Base-by-base conservation (phyloP, 2,888 invertebrate genomes). In the Isoperla grammatica region DNA sequence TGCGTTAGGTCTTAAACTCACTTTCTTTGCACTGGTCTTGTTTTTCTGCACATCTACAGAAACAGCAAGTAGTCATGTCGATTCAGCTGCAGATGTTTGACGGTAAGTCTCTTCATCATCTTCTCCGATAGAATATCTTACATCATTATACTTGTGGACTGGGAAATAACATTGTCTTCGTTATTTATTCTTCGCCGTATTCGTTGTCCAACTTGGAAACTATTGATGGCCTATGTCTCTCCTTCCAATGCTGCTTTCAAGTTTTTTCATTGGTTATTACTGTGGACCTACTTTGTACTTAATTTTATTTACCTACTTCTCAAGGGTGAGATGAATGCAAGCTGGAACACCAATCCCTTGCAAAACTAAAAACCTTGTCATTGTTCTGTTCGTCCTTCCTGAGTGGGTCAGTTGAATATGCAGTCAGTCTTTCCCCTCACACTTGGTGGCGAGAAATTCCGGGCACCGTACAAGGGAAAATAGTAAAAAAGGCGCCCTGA, bases 401-500 rank as follows among this genome's bases (percentile, higher is more conserved):
- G 12, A 49, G 49, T 49, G 35, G 49, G 49, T 49, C 49, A 49
- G 29, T 6, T 29, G 2, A 15, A 15, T 22, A n/a, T 17, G 35
- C 11, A 35, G 4, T 22, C 49, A 13, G n/a, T 22, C 49, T 22
- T 49, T 1, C 11, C 53, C 9, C 39, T 17, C 12, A 19, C 49
- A 50, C 49, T 8, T 23, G 9, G 15, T 23, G 49, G 49, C 12
- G 29, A 15, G 15, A 29, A 53, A 39, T 53, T 39, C 53, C 53
- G 13, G 11, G 37, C 17, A 39, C 13, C 53, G 39, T 53, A 39
- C 48, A 45, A 56, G 46, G 60, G 42, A 56, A 23, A 43, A 35
- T 15, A 20, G 50, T 22, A 57, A 49, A 56, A 61, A 57, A 50
- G 29, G 55, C 29, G 40, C 17, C 39, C 23, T 35, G 48, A 37